Conservation (phyloP, 1,140 invertebrate species). For the Hyles euphorbiae region DNA sequence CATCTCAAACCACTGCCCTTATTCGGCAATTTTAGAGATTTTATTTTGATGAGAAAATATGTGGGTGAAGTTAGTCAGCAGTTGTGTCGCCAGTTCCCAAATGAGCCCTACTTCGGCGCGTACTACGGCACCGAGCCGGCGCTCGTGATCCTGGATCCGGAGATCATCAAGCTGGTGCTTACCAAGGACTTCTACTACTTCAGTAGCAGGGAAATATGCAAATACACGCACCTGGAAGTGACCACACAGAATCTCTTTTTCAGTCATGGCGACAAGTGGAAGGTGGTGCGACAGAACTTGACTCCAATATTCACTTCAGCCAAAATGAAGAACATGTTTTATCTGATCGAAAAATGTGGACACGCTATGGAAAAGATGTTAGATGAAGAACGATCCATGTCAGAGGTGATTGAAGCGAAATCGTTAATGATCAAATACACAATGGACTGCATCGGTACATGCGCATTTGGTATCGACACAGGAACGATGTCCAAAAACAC, state of each 20-base stretch:
- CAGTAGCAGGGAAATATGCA: conserved; percentile 10
- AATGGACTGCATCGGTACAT: conserved; percentile 75
- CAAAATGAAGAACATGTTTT: conserved; percentile 77
- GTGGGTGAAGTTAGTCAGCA: conserved; percentile 2
- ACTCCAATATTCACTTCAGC: conserved; percentile 77
- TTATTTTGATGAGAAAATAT: conserved; percentile 23
- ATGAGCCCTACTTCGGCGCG: conserved; percentile 14
- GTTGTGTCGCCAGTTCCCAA: conserved; percentile 9
- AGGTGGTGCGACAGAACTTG: conserved; percentile 72
- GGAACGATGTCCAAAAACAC: conserved; percentile 59
- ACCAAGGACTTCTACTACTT: conserved; percentile 23
- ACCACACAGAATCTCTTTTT: conserved; percentile 26
- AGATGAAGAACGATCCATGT: conserved; percentile 18
- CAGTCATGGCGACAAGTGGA: conserved; percentile 68
- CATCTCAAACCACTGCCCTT: conserved; percentile 36
- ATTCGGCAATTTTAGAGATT: conserved; percentile 44
- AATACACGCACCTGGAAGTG: conserved; percentile 7
- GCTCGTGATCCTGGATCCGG: conserved; percentile 11
- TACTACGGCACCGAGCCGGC: conserved; percentile 19
- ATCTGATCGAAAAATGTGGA: conserved; percentile 53
- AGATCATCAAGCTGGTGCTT: conserved; percentile 16
- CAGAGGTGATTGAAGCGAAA: conserved; percentile 38
- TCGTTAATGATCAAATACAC: conserved; percentile 62
- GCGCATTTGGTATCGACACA: conserved; percentile 75
- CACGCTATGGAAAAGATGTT: conserved; percentile 47